phyloP scores from a whole-genome alignment of 2,797 vertebrate genomes.

The Schizothorax lantsangensis region DNA sequence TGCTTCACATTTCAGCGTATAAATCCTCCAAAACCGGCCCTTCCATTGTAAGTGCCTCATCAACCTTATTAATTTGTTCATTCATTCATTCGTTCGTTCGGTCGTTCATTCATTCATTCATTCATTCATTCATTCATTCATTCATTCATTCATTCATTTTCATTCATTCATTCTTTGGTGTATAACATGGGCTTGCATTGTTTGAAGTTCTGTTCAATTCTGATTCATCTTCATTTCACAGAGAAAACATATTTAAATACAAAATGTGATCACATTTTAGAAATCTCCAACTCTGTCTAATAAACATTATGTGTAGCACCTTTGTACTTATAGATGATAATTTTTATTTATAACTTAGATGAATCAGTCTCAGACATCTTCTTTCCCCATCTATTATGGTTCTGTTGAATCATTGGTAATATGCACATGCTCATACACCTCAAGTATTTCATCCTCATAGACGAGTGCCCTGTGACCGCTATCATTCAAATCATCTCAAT shows the following conservation, averaged over 20 bases:
- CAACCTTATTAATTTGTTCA: not conserved
- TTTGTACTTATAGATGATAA: not conserved
- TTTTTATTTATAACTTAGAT: not conserved
- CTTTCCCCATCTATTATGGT: conserved; percentile 6
- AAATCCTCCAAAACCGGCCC: not conserved
- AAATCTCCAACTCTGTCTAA: not conserved
- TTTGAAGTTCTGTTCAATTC: not conserved
- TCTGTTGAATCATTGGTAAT: conserved; percentile 32
- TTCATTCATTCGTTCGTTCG: not conserved
- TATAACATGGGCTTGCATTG: too few relatives aligned
- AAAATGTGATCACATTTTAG: too few relatives aligned
- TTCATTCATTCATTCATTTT: too few relatives aligned
- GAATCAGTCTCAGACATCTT: conserved; percentile 41
- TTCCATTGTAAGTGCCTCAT: not conserved
- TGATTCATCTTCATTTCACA: too few relatives aligned
- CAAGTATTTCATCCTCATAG: conserved; percentile 37
- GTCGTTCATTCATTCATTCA: too few relatives aligned
- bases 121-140: too few relatives aligned
- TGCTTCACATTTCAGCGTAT: not conserved
- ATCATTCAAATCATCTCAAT: conserved; percentile 44
- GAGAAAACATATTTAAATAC: too few relatives aligned
- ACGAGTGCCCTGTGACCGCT: conserved; percentile 24
- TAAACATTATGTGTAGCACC: not conserved
- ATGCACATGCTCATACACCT: conserved; percentile 12
- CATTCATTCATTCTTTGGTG: too few relatives aligned